Evolutionary conservation across 2,113 vertebrate genomes (phyloP).

Genomic region (Nibea albiflora): DNA sequence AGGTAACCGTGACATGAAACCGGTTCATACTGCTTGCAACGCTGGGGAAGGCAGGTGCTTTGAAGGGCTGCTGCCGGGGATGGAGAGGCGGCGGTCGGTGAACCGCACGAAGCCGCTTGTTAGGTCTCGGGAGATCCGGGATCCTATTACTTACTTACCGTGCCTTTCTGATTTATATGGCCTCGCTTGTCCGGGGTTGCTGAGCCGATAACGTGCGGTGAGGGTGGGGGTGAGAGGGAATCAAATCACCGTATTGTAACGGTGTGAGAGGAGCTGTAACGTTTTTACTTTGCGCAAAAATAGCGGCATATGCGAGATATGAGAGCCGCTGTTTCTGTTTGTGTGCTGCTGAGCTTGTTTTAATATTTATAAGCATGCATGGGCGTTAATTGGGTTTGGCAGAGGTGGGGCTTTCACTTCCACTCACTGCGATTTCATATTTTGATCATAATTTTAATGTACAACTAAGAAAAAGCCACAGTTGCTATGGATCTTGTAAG

Average conservation of each 20-base stretch:
- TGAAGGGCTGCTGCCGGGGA: slow-evolving; percentile 43
- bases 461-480: slow-evolving; percentile 14
- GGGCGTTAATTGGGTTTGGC: background rate
- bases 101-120: slow-evolving; percentile 35
- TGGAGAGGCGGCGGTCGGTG: slow-evolving; percentile 50
- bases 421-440: background rate
- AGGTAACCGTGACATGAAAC: slow-evolving; percentile 74
- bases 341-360: slow-evolving; percentile 5
- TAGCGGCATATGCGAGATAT: slow-evolving; percentile 41
- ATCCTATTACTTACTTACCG: slow-evolving; percentile 48
- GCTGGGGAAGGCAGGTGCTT: slow-evolving; percentile 50
- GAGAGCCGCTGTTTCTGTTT: background rate
- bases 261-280: slow-evolving; percentile 14
- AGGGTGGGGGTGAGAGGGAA: background rate
- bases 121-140: slow-evolving; percentile 52
- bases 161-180: slow-evolving; percentile 19
- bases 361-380: background rate
- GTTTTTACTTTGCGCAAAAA: slow-evolving; percentile 65
- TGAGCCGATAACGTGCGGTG: background rate
- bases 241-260: slow-evolving; percentile 14
- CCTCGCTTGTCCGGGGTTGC: slow-evolving; percentile 29
- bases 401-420: background rate
- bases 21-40: slow-evolving; percentile 17
- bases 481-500: background rate
- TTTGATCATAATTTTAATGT: background rate